A percentile compares a stretch with the other conserved stretches of the same genome.
Conservation (phyloP, 2,113 vertebrate species). For the Collichthys lucidus region DNA sequence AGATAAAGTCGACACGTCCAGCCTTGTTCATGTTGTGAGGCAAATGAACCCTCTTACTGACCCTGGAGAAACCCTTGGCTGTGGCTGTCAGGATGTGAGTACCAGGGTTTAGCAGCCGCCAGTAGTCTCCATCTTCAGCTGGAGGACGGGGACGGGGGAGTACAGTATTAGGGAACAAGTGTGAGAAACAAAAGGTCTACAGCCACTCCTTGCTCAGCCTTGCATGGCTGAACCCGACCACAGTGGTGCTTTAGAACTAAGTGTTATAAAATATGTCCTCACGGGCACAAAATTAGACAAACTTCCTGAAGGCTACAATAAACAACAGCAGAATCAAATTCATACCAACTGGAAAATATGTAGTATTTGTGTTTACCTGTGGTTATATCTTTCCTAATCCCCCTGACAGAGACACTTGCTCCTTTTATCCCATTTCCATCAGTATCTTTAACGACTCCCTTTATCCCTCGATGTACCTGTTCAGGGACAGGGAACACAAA, state of each 20-base stretch:
- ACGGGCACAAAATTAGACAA: not conserved
- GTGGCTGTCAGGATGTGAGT: constrained; percentile 89
- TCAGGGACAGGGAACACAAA: not conserved
- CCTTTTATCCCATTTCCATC: constrained; percentile 91
- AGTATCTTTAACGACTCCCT: constrained; percentile 90
- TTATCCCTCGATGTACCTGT: constrained; percentile 95
- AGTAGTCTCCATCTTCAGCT: constrained; percentile 96
- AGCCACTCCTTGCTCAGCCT: too few species aligned
- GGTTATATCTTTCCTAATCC: constrained; percentile 91
- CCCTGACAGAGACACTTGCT: constrained; percentile 89
- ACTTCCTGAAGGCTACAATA: not conserved
- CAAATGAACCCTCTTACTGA: constrained; percentile 90
- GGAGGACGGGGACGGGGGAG: not conserved
- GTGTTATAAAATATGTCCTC: not conserved
- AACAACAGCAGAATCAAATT: not conserved
- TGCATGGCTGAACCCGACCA: too few species aligned
- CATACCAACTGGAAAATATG: not conserved
- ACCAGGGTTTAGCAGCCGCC: constrained; percentile 91
- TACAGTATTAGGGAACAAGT: not conserved
- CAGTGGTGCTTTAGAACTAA: too few species aligned
- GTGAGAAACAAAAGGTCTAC: not conserved
- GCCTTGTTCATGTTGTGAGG: constrained; percentile 86
- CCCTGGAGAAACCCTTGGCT: constrained; percentile 88
- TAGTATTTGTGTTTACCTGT: constrained; percentile 85
- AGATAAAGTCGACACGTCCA: constrained; percentile 90